A percentile compares a stretch with the other conserved stretches of the same genome.
Conservation (phyloP, 2,797 vertebrate species). For the Anableps anableps region DNA sequence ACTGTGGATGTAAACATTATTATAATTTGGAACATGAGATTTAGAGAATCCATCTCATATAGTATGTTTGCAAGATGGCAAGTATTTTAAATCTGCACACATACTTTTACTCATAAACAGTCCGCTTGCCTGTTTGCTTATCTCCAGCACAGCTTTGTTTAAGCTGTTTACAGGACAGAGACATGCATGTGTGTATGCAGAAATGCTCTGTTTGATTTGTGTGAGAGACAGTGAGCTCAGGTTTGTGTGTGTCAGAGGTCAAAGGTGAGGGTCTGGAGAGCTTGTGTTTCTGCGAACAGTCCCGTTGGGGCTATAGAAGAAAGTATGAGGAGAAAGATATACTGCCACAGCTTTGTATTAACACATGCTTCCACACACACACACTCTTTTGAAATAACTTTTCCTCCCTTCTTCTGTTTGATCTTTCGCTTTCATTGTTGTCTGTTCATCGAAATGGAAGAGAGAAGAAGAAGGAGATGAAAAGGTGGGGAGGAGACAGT, state of each 20-base stretch:
- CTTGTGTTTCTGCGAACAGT: slow-evolving; percentile 74
- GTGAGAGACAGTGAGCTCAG: slow-evolving; percentile 66
- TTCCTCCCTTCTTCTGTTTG: slow-evolving; percentile 62
- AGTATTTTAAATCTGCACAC: background rate
- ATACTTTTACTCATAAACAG: slow-evolving; percentile 67
- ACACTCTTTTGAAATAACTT: slow-evolving; percentile 52
- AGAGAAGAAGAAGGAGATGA: slow-evolving; percentile 63
- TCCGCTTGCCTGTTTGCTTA: slow-evolving; percentile 75
- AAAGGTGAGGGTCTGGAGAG: slow-evolving; percentile 81
- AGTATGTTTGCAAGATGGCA: background rate
- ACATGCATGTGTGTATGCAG: slow-evolving; percentile 15
- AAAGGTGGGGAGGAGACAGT: slow-evolving; percentile 50
- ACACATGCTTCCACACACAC: slow-evolving; percentile 32
- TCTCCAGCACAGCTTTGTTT: slow-evolving; percentile 74
- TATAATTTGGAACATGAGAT: background rate
- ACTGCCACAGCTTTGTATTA: slow-evolving; percentile 48
- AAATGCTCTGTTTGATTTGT: slow-evolving; percentile 62
- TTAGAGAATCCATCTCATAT: background rate
- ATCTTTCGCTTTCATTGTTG: slow-evolving; percentile 63
- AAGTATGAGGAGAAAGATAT: slow-evolving; percentile 65
- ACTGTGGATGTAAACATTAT: slow-evolving; percentile 7
- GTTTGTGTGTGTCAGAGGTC: slow-evolving; percentile 65
- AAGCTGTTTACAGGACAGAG: slow-evolving; percentile 78
- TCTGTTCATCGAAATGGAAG: slow-evolving; percentile 70
- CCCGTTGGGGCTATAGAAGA: slow-evolving; percentile 69